A percentile compares a stretch with the other conserved stretches of the same genome.
phyloP scores from a whole-genome alignment of 2,888 invertebrate species.

The Ophion costatus region DNA sequence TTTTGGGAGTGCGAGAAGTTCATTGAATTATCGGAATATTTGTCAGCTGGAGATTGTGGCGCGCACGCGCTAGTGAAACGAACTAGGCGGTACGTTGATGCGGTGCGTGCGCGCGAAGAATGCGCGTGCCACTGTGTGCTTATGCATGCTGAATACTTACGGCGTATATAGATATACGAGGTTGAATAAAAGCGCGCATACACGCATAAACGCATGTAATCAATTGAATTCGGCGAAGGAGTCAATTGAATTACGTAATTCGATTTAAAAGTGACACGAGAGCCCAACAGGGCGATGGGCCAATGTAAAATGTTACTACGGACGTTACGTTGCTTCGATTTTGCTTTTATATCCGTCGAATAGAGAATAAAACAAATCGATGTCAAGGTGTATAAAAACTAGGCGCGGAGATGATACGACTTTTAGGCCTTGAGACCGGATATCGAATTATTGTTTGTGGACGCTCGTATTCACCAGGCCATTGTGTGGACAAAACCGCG shows the following conservation, averaged over 20 bases:
- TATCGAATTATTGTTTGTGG: conserved; percentile 52
- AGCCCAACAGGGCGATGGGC: conserved; percentile 30
- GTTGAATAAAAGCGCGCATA: conserved; percentile 19
- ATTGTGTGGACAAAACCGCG: conserved; percentile 32
- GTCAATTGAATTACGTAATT: conserved; percentile 66
- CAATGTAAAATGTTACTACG: background rate
- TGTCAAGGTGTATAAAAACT: conserved; percentile 2
- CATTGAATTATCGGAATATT: conserved; percentile 44
- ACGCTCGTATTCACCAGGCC: too few species aligned
- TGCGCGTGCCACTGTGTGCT: too few species aligned
- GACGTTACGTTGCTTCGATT: conserved; percentile 25
- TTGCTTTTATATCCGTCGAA: conserved; percentile 12
- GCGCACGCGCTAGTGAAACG: conserved; percentile 41
- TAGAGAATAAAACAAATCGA: background rate
- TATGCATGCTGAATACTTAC: background rate
- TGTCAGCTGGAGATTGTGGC: conserved; percentile 36
- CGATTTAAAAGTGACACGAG: conserved; percentile 39
- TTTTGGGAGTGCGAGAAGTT: conserved; percentile 61
- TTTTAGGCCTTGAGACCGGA: conserved; percentile 53
- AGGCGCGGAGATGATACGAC: conserved; percentile 35
- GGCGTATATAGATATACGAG: background rate
- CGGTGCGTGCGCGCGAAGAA: background rate
- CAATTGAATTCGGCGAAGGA: conserved; percentile 48
- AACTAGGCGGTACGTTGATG: background rate
- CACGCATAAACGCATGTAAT: conserved; percentile 54